These are phyloP conservation scores for Macrotis lagotis DNA, from an alignment of 2,113 vertebrate species.

Conservation along the genomic window DNA sequence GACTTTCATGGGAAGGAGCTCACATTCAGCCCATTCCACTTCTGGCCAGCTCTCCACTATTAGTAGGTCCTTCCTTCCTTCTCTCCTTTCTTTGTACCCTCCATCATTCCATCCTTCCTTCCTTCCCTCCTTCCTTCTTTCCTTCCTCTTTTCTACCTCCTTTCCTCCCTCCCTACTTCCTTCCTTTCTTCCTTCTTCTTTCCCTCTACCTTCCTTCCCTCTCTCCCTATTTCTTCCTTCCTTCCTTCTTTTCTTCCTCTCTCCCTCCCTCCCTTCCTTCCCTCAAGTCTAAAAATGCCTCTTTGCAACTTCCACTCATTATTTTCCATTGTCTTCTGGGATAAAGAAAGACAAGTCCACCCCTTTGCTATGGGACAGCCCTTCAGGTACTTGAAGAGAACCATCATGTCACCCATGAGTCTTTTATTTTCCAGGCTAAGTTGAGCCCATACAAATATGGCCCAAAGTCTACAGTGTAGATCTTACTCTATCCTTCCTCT, in stretches of 20 bases:
- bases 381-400: background rate
- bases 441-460: background rate
- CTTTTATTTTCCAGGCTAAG: background rate
- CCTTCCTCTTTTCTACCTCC: background rate
- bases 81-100: background rate
- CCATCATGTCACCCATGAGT: background rate
- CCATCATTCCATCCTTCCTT: no score
- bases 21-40: background rate
- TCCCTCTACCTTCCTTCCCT: no score
- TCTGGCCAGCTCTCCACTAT: background rate
- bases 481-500: background rate
- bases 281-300: background rate
- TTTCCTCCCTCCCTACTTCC: no score
- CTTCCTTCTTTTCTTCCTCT: background rate
- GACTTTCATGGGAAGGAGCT: background rate
- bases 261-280: background rate
- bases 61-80: background rate
- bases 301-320: background rate
- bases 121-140: background rate
- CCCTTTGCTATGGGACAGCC: no score
- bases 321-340: background rate
- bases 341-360: background rate
- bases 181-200: background rate
- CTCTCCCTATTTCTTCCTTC: background rate
- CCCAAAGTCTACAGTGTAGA: background rate